Conservation (phyloP, 1,140 invertebrate genomes). For the Cherax destructor region DNA sequence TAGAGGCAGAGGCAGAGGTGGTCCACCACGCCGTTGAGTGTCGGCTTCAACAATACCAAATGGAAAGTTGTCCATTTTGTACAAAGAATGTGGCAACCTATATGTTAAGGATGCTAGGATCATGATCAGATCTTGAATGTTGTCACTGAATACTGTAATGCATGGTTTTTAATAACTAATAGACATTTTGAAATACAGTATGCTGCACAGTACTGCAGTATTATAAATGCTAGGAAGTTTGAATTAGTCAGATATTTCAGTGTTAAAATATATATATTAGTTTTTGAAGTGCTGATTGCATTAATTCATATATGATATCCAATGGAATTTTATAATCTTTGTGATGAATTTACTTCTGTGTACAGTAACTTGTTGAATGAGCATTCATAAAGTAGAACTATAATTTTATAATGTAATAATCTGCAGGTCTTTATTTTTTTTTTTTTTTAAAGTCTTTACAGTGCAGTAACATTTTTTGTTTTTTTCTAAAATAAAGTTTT, state of each 20-base stretch:
- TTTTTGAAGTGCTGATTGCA: no score
- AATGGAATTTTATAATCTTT: no score
- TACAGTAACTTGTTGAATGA: no score
- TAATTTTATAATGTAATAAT: neutral
- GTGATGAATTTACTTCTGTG: no score
- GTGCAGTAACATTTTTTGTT: neutral
- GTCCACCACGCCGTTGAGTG: conserved; percentile 57
- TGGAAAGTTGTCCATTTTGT: neutral
- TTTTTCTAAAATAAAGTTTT: neutral
- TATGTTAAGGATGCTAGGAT: neutral
- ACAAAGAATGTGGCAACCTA: neutral
- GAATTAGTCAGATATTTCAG: no score
- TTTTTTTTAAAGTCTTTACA: neutral
- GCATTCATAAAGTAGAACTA: neutral
- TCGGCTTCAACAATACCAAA: neutral
- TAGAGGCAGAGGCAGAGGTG: conserved; percentile 63
- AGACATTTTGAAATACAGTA: neutral
- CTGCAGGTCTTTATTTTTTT: neutral
- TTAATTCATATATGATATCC: no score
- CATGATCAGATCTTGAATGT: neutral
- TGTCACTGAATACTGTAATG: neutral
- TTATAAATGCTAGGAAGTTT: no score
- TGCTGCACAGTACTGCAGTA: no score
- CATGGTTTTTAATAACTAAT: neutral
- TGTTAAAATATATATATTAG: no score